Base-by-base conservation (phyloP, 2,888 invertebrate species). In the Gymnosoma rotundatum region DNA sequence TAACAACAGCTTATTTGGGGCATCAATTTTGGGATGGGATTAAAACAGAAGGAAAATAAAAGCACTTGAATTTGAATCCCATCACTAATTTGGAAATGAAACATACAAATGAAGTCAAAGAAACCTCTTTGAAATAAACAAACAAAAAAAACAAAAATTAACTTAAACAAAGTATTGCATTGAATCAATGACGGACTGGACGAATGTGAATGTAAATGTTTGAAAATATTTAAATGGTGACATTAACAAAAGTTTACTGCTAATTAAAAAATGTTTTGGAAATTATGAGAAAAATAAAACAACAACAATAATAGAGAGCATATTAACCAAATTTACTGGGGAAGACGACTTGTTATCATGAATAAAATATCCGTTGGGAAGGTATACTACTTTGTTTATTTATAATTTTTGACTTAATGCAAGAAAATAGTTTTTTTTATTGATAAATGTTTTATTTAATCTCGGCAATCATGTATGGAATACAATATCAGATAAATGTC, bases 211-310 rank as follows among this genome's bases (percentile, higher is more conserved):
- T 78, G 67, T 74, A n/a, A n/a, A n/a, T n/a, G n/a, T n/a, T 48
- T 69, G 66, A 60, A 61, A 60, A 61, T 66, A 52, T 72, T 70
- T 61, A 58, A 54, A 69, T 78, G 78, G 64, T 67, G 75, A 74
- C 82, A 85, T 72, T 82, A 64, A 85, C 74, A 87, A 88, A 89
- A 90, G 88, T 91, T 90, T 90, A 91, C 90, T 90, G 90, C 90
- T 90, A 90, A 91, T 90, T 90, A 91, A 90, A 91, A 89, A 89
- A 89, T 90, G 86, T 80, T 78, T 78, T 69, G 20, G 42, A 75
- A 63, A 63, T 73, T 58, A 72, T 66, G 48, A 18, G 48, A 63
- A 67, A 32, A 67, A 42, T 58, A 45, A 32, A 66, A 50, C 52
- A 63, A 54, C 32, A 56, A 48, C 16, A 10, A 18, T 38, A 21